Conservation (phyloP, 2,888 invertebrate genomes). For the Tromatobia lineatoria region DNA sequence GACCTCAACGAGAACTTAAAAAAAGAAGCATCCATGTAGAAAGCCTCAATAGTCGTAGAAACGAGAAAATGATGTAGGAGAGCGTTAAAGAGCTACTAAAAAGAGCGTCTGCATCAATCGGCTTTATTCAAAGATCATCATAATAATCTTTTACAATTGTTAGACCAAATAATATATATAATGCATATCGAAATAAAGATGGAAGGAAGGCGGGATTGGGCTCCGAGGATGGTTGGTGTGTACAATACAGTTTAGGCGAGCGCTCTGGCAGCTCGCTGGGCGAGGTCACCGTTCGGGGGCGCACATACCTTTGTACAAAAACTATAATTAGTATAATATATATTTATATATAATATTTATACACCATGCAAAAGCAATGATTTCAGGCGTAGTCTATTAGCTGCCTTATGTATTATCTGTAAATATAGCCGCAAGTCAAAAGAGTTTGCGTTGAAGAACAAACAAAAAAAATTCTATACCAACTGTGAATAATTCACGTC, state of each 20-base stretch:
- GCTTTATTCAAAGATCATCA: constrained; percentile 80
- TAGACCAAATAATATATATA: constrained; percentile 79
- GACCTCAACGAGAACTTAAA: too few species aligned
- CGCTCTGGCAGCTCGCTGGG: constrained; percentile 75
- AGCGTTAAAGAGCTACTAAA: neutral
- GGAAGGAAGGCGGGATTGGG: constrained; percentile 74
- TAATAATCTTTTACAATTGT: constrained; percentile 77
- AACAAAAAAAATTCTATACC: constrained; percentile 20
- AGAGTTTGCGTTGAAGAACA: constrained; percentile 40
- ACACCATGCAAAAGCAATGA: constrained; percentile 81
- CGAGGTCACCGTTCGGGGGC: constrained; percentile 74
- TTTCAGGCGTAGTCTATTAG: constrained; percentile 72
- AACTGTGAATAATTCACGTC: neutral
- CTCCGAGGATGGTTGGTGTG: constrained; percentile 62
- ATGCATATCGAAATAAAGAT: constrained; percentile 78
- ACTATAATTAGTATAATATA: constrained; percentile 81
- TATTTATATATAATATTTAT: constrained; percentile 79
- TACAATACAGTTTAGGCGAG: constrained; percentile 78
- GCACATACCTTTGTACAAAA: constrained; percentile 83
- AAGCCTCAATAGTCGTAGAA: too few species aligned
- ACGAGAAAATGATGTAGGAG: neutral
- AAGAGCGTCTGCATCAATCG: constrained; percentile 71
- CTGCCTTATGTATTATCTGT: constrained; percentile 41
- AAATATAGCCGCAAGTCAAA: constrained; percentile 49
- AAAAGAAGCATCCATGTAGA: too few species aligned